Conservation (phyloP, 1,140 invertebrate genomes). For the Drosophila bipectinata region DNA sequence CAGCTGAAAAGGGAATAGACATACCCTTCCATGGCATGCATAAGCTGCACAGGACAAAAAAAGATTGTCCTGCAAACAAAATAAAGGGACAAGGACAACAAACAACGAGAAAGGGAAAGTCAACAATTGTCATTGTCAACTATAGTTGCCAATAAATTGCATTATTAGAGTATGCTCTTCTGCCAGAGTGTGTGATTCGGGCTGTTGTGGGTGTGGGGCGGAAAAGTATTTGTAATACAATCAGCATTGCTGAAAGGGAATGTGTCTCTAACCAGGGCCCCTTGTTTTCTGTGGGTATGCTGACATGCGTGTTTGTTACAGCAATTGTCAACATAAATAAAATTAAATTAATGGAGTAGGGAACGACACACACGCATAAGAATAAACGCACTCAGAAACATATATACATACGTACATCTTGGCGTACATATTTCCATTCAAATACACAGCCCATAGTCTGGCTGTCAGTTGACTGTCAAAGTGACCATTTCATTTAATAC, state of each 20-base stretch:
- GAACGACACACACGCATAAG: slow-evolving; percentile 19
- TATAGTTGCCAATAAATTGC: slow-evolving; percentile 72
- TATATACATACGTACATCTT: slow-evolving; percentile 9
- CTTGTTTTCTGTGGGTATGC: slow-evolving; percentile 28
- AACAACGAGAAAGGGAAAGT: slow-evolving; percentile 55
- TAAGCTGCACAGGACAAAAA: slow-evolving; percentile 22
- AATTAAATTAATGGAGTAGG: slow-evolving; percentile 69
- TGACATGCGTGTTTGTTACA: slow-evolving; percentile 54
- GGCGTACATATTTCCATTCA: background rate
- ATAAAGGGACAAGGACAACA: slow-evolving; percentile 25
- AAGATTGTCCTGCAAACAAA: slow-evolving; percentile 6
- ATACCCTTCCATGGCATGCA: slow-evolving; percentile 20
- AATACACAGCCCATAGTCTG: slow-evolving; percentile 23
- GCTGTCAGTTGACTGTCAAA: slow-evolving; percentile 74
- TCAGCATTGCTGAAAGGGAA: slow-evolving; percentile 44
- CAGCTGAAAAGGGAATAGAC: slow-evolving; percentile 2
- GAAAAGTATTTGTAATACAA: slow-evolving; percentile 72
- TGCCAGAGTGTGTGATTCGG: slow-evolving; percentile 7
- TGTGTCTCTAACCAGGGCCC: slow-evolving; percentile 28
- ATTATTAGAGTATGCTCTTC: slow-evolving; percentile 70
- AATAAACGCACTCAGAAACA: slow-evolving; percentile 1
- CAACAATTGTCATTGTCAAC: slow-evolving; percentile 80
- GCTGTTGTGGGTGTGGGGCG: background rate
- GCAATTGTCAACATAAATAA: slow-evolving; percentile 82
- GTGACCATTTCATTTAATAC: slow-evolving; percentile 78